Conservation (phyloP, 2,888 invertebrate genomes). For the Ceramica pisi region DNA sequence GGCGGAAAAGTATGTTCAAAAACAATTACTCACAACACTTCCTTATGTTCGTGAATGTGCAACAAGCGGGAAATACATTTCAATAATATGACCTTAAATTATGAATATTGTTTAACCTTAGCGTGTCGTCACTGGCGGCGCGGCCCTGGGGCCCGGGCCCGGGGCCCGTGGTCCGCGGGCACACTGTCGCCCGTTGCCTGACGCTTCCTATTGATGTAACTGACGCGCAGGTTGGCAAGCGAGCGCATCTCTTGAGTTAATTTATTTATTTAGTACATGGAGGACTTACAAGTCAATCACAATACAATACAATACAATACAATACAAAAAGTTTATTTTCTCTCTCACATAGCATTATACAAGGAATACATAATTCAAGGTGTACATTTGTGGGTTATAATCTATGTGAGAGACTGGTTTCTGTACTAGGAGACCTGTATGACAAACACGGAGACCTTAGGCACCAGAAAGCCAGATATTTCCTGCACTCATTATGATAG, state of each 20-base stretch:
- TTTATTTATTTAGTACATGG: too few relatives aligned
- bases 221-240: constrained; percentile 13
- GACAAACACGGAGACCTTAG: too few relatives aligned
- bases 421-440: too few relatives aligned
- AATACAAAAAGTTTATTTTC: too few relatives aligned
- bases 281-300: too few relatives aligned
- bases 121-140: constrained; percentile 3
- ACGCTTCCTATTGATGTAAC: constrained; percentile 37
- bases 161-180: background rate
- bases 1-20: constrained; percentile 25
- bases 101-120: constrained; percentile 31
- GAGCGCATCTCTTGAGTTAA: background rate
- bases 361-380: too few relatives aligned
- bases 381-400: too few relatives aligned
- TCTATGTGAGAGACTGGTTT: too few relatives aligned
- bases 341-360: too few relatives aligned
- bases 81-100: constrained; percentile 48
- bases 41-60: constrained; percentile 48
- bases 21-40: constrained; percentile 45
- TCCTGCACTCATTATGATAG: background rate
- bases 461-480: too few relatives aligned
- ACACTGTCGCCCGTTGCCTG: constrained; percentile 9
- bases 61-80: constrained; percentile 45
- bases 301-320: too few relatives aligned
- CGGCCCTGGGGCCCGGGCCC: background rate